phyloP scores from a whole-genome alignment of 2,113 vertebrate genomes.

The Anhinga rufa region DNA sequence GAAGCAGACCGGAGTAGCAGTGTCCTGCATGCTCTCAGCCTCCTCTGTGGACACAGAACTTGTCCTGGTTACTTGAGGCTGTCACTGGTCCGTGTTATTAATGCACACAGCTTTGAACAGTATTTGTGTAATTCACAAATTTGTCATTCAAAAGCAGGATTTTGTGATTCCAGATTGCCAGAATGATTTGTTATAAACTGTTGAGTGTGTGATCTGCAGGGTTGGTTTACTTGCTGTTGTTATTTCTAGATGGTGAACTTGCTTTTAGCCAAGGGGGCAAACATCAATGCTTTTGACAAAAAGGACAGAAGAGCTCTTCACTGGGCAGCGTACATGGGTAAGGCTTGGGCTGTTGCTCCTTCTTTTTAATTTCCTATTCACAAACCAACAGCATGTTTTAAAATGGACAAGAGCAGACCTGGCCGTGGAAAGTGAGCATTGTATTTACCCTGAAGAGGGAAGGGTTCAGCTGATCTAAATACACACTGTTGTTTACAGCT shows the following conservation, averaged over 20 bases:
- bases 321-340: conserved; percentile 97
- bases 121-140: background rate
- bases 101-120: background rate
- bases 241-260: conserved; percentile 91
- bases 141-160: background rate
- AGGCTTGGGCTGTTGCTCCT: conserved; percentile 25
- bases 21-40: background rate
- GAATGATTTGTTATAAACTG: background rate
- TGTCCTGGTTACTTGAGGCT: background rate
- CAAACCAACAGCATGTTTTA: background rate
- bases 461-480: background rate
- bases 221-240: background rate
- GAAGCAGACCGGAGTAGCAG: background rate
- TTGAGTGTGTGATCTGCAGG: background rate
- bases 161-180: background rate
- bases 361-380: background rate
- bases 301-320: conserved; percentile 94
- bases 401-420: background rate
- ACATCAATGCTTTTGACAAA: conserved; percentile 98
- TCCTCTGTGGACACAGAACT: background rate
- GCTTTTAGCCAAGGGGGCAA: conserved; percentile 91
- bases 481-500: background rate
- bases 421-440: background rate
- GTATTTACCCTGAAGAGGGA: background rate
- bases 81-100: background rate